phyloP scores from a whole-genome alignment of 2,888 invertebrate genomes.

The Trachelus iudaicus region DNA sequence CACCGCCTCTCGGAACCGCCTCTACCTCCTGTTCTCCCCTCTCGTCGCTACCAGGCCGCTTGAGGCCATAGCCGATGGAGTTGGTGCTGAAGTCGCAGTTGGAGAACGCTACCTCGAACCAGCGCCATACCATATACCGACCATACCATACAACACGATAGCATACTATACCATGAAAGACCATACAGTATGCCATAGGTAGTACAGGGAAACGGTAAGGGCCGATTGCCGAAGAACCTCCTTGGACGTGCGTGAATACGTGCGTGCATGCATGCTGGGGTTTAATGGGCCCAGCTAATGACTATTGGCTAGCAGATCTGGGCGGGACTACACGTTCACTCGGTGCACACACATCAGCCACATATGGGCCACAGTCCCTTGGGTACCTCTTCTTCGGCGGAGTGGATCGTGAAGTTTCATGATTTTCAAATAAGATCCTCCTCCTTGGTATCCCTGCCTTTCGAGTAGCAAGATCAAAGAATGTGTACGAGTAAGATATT shows the following conservation, averaged over 20 bases:
- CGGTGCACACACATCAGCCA: conserved; percentile 14
- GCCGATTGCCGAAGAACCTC: conserved; percentile 12
- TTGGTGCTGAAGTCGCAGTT: conserved; percentile 25
- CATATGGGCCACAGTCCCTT: conserved; percentile 14
- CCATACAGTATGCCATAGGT: neutral
- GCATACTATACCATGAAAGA: neutral
- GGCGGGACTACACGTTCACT: conserved; percentile 61
- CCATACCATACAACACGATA: neutral
- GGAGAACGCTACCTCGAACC: conserved; percentile 34
- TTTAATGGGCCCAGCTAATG: conserved; percentile 66
- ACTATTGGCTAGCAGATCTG: conserved; percentile 65
- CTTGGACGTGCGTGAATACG: conserved; percentile 24
- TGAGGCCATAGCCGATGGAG: conserved; percentile 35
- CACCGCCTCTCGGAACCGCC: conserved; percentile 65
- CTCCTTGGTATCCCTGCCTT: neutral
- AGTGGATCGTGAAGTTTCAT: neutral
- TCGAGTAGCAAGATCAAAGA: neutral
- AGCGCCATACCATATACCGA: conserved; percentile 8
- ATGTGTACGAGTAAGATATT: neutral
- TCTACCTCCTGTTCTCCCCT: conserved; percentile 41
- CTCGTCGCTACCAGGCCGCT: conserved; percentile 37
- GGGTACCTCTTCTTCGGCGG: neutral
- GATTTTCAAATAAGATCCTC: neutral
- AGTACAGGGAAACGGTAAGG: conserved; percentile 6
- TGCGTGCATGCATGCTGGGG: conserved; percentile 55